phyloP scores from a whole-genome alignment of 1,140 invertebrate species.

The Bombus vancouverensis region DNA sequence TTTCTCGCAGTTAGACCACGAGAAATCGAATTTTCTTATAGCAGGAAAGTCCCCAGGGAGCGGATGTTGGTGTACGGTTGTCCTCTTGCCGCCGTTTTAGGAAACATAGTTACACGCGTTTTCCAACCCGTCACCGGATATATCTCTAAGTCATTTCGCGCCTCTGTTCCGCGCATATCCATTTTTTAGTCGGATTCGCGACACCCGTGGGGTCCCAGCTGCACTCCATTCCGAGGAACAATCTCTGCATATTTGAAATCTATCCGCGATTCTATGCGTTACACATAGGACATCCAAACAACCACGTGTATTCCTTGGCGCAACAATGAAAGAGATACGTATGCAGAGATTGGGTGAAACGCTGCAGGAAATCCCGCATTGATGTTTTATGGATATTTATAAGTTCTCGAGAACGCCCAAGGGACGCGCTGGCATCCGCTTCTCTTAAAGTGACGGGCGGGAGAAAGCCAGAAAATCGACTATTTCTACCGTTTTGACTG shows the following conservation, averaged over 20 bases:
- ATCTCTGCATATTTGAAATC: conserved; percentile 79
- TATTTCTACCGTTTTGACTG: conserved; percentile 74
- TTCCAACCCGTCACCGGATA: conserved; percentile 55
- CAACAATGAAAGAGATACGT: neutral
- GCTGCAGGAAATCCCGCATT: conserved; percentile 42
- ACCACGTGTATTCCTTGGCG: too few relatives aligned
- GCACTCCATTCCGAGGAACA: conserved; percentile 73
- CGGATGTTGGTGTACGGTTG: conserved; percentile 32
- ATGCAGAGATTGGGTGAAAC: conserved; percentile 54
- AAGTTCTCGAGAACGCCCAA: conserved; percentile 65
- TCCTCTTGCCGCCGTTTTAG: conserved; percentile 37
- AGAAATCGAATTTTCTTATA: conserved; percentile 55
- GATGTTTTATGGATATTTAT: conserved; percentile 74
- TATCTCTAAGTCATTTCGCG: conserved; percentile 29
- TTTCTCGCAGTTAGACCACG: conserved; percentile 33
- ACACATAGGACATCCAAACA: neutral
- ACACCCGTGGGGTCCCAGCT: conserved; percentile 71
- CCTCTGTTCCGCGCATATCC: conserved; percentile 64
- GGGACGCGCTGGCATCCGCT: conserved; percentile 44
- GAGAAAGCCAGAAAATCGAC: conserved; percentile 62
- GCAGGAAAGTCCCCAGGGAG: conserved; percentile 11
- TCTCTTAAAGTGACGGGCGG: conserved; percentile 63
- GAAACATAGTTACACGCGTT: conserved; percentile 54
- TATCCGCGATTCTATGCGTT: conserved; percentile 60
- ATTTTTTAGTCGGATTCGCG: conserved; percentile 69